Conservation (phyloP, 2,113 vertebrate genomes). For the Dolichotis patagonum region DNA sequence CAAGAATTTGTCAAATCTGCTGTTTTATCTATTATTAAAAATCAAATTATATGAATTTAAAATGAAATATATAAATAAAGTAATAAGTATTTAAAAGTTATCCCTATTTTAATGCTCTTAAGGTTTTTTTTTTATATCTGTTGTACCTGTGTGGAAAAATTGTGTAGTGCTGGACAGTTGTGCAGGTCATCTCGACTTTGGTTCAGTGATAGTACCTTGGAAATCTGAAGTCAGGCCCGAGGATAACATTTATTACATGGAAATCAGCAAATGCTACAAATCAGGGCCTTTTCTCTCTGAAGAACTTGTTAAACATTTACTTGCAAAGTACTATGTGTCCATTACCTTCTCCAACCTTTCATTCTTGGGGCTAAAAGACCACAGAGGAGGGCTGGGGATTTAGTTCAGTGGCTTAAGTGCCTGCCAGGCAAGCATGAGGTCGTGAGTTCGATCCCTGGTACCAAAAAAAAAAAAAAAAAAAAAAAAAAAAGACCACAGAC, state of each 20-base stretch:
- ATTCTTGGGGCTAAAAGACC: background rate
- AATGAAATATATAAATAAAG: conserved; percentile 1
- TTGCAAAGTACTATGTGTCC: background rate
- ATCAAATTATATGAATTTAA: background rate
- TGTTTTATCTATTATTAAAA: conserved; percentile 1
- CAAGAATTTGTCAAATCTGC: background rate
- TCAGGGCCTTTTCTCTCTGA: background rate
- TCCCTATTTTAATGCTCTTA: background rate
- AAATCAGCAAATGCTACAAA: background rate
- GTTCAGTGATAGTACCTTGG: background rate
- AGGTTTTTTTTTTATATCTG: background rate
- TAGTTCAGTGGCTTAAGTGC: too few species aligned
- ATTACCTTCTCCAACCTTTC: background rate
- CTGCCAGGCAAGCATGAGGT: too few species aligned
- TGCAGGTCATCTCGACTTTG: background rate
- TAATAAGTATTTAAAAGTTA: background rate
- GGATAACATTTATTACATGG: background rate
- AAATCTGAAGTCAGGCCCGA: background rate
- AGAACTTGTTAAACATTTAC: background rate
- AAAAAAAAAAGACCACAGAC: background rate
- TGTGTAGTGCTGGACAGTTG: too few species aligned
- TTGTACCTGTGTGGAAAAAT: background rate
- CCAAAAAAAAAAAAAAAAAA: too few species aligned
- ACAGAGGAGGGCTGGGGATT: too few species aligned
- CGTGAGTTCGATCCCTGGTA: too few species aligned